Conservation (phyloP, 2,797 vertebrate genomes). For the Choloepus didactylus region DNA sequence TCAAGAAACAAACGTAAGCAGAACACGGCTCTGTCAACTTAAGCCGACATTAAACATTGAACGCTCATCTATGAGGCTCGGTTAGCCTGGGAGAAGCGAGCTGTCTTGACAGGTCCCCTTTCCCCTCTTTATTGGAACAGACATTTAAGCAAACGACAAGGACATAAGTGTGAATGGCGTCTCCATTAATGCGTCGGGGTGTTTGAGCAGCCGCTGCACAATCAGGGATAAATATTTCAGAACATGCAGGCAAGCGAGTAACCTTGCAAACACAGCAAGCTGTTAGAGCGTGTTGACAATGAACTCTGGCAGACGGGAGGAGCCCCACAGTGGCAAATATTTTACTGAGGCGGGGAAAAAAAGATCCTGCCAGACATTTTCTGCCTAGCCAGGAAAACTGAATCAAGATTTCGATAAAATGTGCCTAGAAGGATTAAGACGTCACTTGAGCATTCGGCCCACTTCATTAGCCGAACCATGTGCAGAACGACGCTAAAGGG, state of each 20-base stretch:
- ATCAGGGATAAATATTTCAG: slow-evolving; percentile 40
- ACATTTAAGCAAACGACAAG: slow-evolving; percentile 39
- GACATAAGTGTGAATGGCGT: not conserved
- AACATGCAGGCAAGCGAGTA: not conserved
- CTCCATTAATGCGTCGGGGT: not conserved
- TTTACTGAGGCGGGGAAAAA: not conserved
- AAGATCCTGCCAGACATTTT: not conserved
- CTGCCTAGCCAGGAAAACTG: not conserved
- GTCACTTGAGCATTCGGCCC: accelerated
- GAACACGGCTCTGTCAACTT: slow-evolving; percentile 33
- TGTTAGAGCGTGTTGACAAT: not conserved
- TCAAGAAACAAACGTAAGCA: slow-evolving; percentile 74
- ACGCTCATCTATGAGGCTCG: slow-evolving; percentile 66
- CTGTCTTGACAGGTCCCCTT: slow-evolving; percentile 7
- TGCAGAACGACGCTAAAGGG: accelerated
- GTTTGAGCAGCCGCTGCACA: not conserved
- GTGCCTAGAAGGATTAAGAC: not conserved
- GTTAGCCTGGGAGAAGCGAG: not conserved
- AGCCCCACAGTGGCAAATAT: not conserved
- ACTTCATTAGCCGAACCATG: not conserved
- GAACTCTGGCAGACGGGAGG: not conserved
- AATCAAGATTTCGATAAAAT: not conserved
- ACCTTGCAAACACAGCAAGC: slow-evolving; percentile 34
- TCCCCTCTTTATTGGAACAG: not conserved
- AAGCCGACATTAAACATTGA: slow-evolving; percentile 77